These are phyloP conservation scores for Sinosuthora webbiana DNA, from an alignment of 2,113 vertebrate species.

Conservation along the genomic window DNA sequence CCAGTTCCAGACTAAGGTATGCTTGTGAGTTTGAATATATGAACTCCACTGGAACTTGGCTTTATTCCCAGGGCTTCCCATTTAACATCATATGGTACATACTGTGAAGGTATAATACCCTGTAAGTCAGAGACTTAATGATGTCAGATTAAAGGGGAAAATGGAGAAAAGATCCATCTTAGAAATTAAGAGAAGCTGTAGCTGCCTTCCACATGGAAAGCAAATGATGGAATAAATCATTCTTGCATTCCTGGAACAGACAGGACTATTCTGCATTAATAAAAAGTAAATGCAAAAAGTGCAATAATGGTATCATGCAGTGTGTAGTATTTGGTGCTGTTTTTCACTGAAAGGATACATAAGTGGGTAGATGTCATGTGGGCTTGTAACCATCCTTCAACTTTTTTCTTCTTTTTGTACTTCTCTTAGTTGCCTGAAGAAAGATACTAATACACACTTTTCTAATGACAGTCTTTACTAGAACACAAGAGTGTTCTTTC, in stretches of 20 bases:
- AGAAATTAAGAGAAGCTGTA: not conserved
- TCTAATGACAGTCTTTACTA: not conserved
- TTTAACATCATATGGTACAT: not conserved
- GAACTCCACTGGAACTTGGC: not conserved
- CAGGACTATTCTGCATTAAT: not conserved
- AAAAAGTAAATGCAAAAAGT: not conserved
- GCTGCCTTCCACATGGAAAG: not conserved
- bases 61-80: not conserved
- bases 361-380: not conserved
- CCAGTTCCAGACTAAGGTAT: not conserved
- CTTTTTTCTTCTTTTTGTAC: not conserved
- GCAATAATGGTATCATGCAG: not conserved
- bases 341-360: not conserved
- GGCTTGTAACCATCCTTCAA: not conserved
- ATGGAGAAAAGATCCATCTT: not conserved
- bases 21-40: not conserved
- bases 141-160: constrained; percentile 2
- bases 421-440: not conserved
- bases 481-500: not conserved
- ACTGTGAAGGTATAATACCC: not conserved
- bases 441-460: not conserved
- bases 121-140: not conserved
- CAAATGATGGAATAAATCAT: not conserved
- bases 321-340: not conserved
- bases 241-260: not conserved